A percentile compares a stretch with the other conserved stretches of the same genome.
Conservation (phyloP, 2,888 invertebrate genomes). For the Drosophila setosimentum region DNA sequence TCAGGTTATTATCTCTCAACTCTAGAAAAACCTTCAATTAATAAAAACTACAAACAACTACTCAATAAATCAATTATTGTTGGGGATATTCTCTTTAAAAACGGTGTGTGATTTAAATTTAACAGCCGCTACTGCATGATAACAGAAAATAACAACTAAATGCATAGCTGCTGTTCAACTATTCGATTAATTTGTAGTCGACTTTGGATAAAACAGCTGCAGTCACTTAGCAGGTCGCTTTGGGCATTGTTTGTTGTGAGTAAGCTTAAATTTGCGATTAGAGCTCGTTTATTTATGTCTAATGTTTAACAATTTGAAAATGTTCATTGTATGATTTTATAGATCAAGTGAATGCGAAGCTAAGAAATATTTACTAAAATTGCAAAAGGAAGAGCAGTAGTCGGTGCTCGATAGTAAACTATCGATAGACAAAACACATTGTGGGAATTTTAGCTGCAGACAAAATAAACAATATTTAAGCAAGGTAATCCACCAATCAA, state of each 20-base stretch:
- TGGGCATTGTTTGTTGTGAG: neutral
- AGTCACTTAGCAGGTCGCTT: neutral
- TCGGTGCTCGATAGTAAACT: neutral
- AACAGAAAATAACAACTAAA: neutral
- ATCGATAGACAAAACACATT: conserved; percentile 24
- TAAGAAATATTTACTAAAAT: neutral
- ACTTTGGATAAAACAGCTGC: neutral
- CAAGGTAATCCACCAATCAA: neutral
- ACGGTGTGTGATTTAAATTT: neutral
- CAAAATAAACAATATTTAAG: neutral
- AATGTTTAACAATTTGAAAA: neutral
- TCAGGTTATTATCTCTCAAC: neutral
- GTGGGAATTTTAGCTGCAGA: neutral
- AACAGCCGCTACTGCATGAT: neutral
- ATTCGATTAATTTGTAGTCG: conserved; percentile 8
- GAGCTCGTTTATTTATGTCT: neutral
- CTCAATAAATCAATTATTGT: neutral
- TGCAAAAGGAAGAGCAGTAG: neutral
- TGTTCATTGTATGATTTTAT: neutral
- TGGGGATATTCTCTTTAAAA: neutral
- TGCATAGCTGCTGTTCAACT: neutral
- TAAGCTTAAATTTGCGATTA: neutral
- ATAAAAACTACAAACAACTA: neutral
- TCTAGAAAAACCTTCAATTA: neutral
- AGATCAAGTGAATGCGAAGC: neutral